These are phyloP conservation scores for Tetrapedia diversipes DNA, from an alignment of 2,888 invertebrate genomes.

Conservation along the genomic window DNA sequence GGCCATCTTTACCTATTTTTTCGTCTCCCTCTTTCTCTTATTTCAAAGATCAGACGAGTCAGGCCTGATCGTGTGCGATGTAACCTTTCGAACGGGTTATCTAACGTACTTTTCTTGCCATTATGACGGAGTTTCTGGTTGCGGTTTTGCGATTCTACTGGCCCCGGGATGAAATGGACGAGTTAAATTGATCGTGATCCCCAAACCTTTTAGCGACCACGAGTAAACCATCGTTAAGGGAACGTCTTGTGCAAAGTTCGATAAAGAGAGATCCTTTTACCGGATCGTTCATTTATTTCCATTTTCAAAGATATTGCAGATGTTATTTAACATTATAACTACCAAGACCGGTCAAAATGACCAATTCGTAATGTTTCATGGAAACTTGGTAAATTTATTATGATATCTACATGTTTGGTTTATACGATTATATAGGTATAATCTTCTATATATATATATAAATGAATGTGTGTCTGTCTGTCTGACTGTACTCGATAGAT, in stretches of 20 bases:
- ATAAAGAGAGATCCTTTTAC: background rate
- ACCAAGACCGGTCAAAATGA: no score
- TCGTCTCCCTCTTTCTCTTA: conserved; percentile 41
- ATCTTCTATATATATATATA: no score
- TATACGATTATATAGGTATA: no score
- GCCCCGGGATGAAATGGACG: background rate
- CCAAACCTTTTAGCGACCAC: background rate
- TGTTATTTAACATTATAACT: background rate
- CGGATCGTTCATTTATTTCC: background rate
- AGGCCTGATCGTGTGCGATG: conserved; percentile 1
- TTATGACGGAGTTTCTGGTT: background rate
- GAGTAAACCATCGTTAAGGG: background rate
- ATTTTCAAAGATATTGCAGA: background rate
- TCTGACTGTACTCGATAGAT: no score
- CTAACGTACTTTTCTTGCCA: background rate
- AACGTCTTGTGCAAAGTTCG: conserved; percentile 2
- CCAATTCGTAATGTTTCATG: no score
- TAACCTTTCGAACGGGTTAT: conserved; percentile 29
- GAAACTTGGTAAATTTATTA: no score
- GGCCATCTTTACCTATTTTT: conserved; percentile 74
- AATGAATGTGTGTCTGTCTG: no score
- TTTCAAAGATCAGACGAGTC: conserved; percentile 20
- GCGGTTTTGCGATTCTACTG: conserved; percentile 2
- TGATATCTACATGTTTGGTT: conserved; percentile 1
- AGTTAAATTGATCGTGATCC: conserved; percentile 5